phyloP scores from a whole-genome alignment of 2,888 invertebrate species.

The Plebejus argus region DNA sequence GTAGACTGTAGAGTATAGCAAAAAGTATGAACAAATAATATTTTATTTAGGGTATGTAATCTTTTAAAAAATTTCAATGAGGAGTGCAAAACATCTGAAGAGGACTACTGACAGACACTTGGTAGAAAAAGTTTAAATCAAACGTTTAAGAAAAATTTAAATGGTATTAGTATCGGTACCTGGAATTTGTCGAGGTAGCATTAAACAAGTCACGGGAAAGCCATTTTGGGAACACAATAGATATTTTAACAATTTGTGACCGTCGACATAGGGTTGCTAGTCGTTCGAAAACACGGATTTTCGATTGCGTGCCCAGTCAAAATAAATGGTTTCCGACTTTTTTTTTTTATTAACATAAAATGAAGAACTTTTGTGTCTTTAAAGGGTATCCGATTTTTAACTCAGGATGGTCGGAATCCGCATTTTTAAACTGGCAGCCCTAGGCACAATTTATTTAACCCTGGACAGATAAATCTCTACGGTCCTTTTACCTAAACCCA shows the following conservation, averaged over 20 bases:
- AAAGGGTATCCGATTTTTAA: too few species aligned
- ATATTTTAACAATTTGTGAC: conserved; percentile 1
- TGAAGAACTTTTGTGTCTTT: too few species aligned
- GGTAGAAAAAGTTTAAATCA: too few species aligned
- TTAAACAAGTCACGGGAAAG: not conserved
- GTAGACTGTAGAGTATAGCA: not conserved
- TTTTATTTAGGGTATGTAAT: not conserved
- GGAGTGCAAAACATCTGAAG: not conserved
- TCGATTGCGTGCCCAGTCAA: not conserved
- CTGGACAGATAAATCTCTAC: conserved; percentile 9
- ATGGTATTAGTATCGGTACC: too few species aligned
- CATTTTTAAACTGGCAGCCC: not conserved
- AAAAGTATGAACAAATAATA: not conserved
- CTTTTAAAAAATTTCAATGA: not conserved
- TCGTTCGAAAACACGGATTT: not conserved
- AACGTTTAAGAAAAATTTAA: too few species aligned
- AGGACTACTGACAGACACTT: too few species aligned
- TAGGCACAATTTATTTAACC: not conserved
- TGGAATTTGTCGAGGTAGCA: not conserved
- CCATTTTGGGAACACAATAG: conserved; percentile 2
- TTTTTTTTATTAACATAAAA: not conserved
- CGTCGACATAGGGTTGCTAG: not conserved
- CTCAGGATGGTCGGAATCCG: not conserved
- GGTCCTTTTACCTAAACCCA: conserved; percentile 14
- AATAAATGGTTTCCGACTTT: not conserved